Conservation (phyloP, 2,888 invertebrate species). For the Steinernema carpocapsae region DNA sequence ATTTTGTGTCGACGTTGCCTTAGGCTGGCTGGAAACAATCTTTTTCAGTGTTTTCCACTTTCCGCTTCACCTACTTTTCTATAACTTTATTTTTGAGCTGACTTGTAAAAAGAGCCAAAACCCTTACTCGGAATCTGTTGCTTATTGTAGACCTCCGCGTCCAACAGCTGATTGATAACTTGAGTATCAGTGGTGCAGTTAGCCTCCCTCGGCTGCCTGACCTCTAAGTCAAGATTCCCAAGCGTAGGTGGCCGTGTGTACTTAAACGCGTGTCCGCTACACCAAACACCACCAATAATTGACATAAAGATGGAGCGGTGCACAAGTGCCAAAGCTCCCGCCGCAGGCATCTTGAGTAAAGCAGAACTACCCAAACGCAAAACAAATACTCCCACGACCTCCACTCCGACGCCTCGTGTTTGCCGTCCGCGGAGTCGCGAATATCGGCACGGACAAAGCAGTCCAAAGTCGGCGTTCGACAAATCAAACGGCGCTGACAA, state of each 20-base stretch:
- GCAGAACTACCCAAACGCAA: background rate
- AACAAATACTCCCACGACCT: background rate
- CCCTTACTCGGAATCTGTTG: slow-evolving; percentile 65
- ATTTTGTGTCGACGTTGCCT: no score
- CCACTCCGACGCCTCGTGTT: no score
- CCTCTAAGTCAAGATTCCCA: slow-evolving; percentile 1
- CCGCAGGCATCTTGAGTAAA: background rate
- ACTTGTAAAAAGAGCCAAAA: background rate
- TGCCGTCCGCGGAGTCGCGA: no score
- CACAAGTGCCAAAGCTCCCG: background rate
- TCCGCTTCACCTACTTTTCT: background rate
- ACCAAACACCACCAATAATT: background rate
- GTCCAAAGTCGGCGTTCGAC: background rate
- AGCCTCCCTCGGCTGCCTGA: background rate
- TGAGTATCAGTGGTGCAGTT: slow-evolving; percentile 65
- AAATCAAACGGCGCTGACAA: slow-evolving; percentile 16
- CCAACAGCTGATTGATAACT: slow-evolving; percentile 67
- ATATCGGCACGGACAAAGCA: no score
- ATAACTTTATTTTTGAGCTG: background rate
- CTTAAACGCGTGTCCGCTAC: background rate
- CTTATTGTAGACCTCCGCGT: slow-evolving; percentile 69
- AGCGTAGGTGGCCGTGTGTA: background rate
- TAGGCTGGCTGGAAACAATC: no score
- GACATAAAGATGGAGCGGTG: background rate
- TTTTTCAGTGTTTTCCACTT: background rate